Conservation (phyloP, 2,888 invertebrate genomes). For the Chymomyza fuscimana region DNA sequence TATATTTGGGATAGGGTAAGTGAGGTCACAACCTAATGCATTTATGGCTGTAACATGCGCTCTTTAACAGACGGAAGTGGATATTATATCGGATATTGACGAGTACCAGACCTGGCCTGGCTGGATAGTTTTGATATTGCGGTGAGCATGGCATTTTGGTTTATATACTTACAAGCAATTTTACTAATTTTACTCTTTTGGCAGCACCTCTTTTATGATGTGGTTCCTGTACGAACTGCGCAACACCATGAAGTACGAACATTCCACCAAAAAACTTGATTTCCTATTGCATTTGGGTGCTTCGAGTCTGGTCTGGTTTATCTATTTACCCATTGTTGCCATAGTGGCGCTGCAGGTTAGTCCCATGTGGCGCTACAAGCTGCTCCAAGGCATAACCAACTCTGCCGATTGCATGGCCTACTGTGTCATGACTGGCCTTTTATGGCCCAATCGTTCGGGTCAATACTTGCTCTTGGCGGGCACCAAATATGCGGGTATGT, state of each 20-base stretch:
- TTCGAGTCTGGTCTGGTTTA: slow-evolving; percentile 98
- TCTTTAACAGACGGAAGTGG: slow-evolving; percentile 91
- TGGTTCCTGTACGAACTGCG: slow-evolving; percentile 91
- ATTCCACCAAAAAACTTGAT: slow-evolving; percentile 90
- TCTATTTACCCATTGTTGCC: slow-evolving; percentile 96
- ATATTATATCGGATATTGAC: slow-evolving; percentile 96
- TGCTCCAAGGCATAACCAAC: slow-evolving; percentile 95
- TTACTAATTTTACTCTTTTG: slow-evolving; percentile 4
- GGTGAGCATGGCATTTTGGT: slow-evolving; percentile 57
- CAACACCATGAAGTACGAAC: slow-evolving; percentile 89
- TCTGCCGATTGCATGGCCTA: slow-evolving; percentile 97
- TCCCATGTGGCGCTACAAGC: slow-evolving; percentile 96
- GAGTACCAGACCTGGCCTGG: slow-evolving; percentile 99
- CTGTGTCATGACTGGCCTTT: slow-evolving; percentile 95
- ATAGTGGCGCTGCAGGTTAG: slow-evolving; percentile 95
- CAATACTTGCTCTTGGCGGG: slow-evolving; percentile 92
- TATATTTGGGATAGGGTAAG: slow-evolving; percentile 98
- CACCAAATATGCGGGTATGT: slow-evolving; percentile 83
- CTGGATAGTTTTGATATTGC: slow-evolving; percentile 93
- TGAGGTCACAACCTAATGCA: slow-evolving; percentile 1
- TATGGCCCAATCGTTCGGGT: slow-evolving; percentile 97
- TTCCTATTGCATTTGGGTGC: slow-evolving; percentile 98
- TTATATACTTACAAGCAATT: neutral
- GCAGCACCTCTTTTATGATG: slow-evolving; percentile 88
- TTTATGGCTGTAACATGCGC: neutral